Conservation (phyloP, 1,140 invertebrate genomes). For the Papilio machaon region DNA sequence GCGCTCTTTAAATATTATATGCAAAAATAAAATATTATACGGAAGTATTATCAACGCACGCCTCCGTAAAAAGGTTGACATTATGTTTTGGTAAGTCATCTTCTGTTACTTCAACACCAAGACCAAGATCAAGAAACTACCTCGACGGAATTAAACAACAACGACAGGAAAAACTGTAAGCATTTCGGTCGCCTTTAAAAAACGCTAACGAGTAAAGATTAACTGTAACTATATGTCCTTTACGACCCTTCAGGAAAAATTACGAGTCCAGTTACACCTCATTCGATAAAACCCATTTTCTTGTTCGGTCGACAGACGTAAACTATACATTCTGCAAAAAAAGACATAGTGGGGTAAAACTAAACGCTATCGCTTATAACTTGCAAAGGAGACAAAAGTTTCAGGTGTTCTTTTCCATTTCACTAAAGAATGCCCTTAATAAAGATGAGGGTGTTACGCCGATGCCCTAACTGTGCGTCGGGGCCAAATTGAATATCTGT, state of each 20-base stretch:
- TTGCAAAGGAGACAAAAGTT: conserved; percentile 45
- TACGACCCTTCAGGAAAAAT: neutral
- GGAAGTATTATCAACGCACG: neutral
- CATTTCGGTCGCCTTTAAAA: too few species aligned
- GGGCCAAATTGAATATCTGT: conserved; percentile 30
- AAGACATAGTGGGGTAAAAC: neutral
- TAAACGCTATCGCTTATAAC: conserved; percentile 32
- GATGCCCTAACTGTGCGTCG: conserved; percentile 23
- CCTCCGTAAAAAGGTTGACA: too few species aligned
- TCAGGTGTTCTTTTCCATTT: conserved; percentile 57
- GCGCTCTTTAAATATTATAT: too few species aligned
- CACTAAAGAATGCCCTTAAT: conserved; percentile 71
- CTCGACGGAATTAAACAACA: too few species aligned
- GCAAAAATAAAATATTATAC: neutral
- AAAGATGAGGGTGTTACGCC: conserved; percentile 61
- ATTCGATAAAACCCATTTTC: too few species aligned
- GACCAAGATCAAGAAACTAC: too few species aligned
- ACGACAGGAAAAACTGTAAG: too few species aligned
- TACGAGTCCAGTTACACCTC: neutral
- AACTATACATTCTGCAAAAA: neutral
- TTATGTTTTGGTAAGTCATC: too few species aligned
- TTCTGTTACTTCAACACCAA: too few species aligned
- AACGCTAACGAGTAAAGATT: too few species aligned
- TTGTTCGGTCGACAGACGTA: too few species aligned
- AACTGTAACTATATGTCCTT: neutral